Evolutionary conservation across 2,113 vertebrate species (phyloP).

Genomic region (Microcebus jonahi): DNA sequence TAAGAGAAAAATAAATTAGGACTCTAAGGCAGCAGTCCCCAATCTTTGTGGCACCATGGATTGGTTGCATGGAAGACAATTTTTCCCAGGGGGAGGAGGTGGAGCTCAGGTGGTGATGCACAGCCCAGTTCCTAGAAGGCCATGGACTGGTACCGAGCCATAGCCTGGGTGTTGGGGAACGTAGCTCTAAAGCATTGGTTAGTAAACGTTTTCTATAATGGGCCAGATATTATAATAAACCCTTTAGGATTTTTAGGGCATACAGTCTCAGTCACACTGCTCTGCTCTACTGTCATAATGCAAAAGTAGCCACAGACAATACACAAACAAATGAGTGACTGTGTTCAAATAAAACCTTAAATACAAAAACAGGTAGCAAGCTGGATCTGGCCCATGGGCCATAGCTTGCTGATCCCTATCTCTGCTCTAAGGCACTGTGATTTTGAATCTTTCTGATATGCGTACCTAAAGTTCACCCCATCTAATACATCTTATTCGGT

Average conservation of each 20-base stretch:
- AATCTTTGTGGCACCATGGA: too few relatives aligned
- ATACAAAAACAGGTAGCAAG: background rate
- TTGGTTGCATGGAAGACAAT: too few relatives aligned
- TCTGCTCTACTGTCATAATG: background rate
- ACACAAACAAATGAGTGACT: background rate
- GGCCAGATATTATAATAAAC: background rate
- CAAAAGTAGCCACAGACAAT: background rate
- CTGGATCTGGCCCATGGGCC: background rate
- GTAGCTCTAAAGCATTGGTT: background rate
- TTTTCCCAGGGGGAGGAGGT: too few relatives aligned
- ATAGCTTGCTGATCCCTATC: background rate
- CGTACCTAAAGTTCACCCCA: background rate
- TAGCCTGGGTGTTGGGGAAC: too few relatives aligned
- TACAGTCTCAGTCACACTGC: background rate
- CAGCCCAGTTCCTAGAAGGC: too few relatives aligned
- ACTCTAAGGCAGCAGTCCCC: background rate
- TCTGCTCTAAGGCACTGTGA: background rate
- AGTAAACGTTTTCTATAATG: background rate
- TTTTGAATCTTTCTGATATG: background rate
- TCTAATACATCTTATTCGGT: background rate
- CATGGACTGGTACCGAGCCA: too few relatives aligned
- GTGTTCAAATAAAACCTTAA: background rate
- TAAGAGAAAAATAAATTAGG: background rate
- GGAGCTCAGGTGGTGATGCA: too few relatives aligned
- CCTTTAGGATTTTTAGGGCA: background rate